Evolutionary conservation across 2,888 invertebrate species (phyloP), one percentile per base, ranked within the genome.

Genomic region (Tridacna gigas): DNA sequence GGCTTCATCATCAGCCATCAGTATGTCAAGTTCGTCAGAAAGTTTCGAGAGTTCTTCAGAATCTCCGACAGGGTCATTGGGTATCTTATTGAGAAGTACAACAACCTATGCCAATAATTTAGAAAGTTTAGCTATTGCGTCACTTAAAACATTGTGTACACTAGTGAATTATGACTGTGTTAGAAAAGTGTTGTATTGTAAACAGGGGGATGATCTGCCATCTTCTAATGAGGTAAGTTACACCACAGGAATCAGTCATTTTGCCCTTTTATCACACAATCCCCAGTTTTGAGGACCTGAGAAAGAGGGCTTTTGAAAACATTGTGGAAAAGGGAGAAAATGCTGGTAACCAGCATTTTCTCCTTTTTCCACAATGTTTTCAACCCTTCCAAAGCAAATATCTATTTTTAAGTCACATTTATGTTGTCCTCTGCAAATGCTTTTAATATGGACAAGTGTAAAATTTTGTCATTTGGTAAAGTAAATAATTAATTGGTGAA

Each of bases 31-130:
- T 79, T 81, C 84, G 7, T 82, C 85, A 15, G 81, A 88, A 74
- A 89, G 89, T 69, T 88, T 76, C 77, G 91, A 90, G 37, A 91
- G 90, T 69, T 90, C 90, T 15, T 82, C 89, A 47, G 91, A 91
- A 71, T 91, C 92, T 26, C 76, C 91, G 11, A 89, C 89, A 25
- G 90, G 90, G 60, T 92, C 92, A 0, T 25, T 92, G 26, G 88
- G 86, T 20, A 25, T 86, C 74, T 83, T 92, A 65, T 66, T 91
- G 26, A 89, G 89, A 56, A 91, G 88, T 56, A 88, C 91, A 15
- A 86, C 90, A 20, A 82, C 77, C 48, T 91, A 86, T 79, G 93
- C 92, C 22, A 91, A 91, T 78, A 90, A 87, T 80, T 79, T 92
- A 51, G 93, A 93, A 80, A 67, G 78, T 26, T 80, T 90, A 61